Percentiles rank a stretch among this genome's conserved stretches.
Conservation (phyloP, 2,888 invertebrate genomes). For the Carpatolechia fugitivella region DNA sequence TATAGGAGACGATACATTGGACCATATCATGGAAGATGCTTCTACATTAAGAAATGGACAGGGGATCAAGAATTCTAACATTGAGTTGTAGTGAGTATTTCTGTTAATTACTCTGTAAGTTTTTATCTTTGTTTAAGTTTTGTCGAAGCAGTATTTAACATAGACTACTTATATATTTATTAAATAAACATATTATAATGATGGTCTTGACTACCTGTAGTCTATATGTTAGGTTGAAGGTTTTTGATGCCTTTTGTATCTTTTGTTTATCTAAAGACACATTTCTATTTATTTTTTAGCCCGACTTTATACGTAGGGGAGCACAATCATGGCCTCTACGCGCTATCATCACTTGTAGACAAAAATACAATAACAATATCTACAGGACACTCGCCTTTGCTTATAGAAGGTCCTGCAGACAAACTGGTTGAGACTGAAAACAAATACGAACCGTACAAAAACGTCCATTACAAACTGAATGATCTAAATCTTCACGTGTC, state of each 20-base stretch:
- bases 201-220: no score
- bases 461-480: conserved; percentile 67
- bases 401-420: conserved; percentile 85
- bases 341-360: conserved; percentile 94
- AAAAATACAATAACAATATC: conserved; percentile 91
- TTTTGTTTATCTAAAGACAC: no score
- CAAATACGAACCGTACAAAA: conserved; percentile 72
- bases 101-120: not conserved
- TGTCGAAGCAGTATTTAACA: no score
- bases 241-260: no score
- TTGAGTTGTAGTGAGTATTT: conserved; percentile 80
- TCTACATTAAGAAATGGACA: conserved; percentile 74
- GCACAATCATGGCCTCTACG: conserved; percentile 90
- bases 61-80: conserved; percentile 79
- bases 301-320: conserved; percentile 96
- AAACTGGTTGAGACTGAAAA: conserved; percentile 41
- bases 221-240: no score
- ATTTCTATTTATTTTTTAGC: conserved; percentile 76
- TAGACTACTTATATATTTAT: no score
- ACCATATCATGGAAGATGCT: conserved; percentile 82
- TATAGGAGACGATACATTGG: conserved; percentile 91
- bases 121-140: not conserved
- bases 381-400: conserved; percentile 83
- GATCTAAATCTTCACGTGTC: conserved; percentile 65
- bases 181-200: no score